Conservation (phyloP, 2,888 invertebrate genomes). For the Dolichopus griseipennis region DNA sequence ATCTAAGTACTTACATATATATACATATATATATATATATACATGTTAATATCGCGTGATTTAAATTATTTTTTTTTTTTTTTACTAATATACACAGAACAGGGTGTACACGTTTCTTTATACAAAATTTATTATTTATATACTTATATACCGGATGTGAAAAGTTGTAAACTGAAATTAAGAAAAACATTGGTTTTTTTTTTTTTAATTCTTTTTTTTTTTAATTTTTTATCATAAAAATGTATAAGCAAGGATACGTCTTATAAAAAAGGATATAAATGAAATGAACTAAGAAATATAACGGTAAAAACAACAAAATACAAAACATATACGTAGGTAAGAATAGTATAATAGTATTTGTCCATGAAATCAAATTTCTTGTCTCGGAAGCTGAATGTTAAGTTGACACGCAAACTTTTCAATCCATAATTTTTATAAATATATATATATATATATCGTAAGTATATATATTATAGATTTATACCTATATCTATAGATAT, state of each 20-base stretch:
- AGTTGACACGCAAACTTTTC: not conserved
- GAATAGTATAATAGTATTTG: not conserved
- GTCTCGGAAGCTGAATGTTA: constrained; percentile 3
- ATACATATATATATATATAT: not conserved
- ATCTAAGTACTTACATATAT: too few species aligned
- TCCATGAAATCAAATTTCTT: constrained; percentile 1
- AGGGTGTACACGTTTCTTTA: not conserved
- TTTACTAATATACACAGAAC: not conserved
- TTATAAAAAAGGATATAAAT: not conserved
- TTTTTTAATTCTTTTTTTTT: too few species aligned
- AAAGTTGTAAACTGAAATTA: not conserved
- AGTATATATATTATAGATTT: too few species aligned
- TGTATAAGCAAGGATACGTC: too few species aligned
- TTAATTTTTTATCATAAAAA: too few species aligned
- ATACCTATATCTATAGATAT: too few species aligned
- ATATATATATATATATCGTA: too few species aligned
- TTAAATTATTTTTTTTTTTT: too few species aligned
- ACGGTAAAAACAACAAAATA: not conserved
- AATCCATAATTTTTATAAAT: too few species aligned
- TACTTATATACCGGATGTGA: not conserved
- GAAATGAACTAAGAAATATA: not conserved
- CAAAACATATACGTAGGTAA: not conserved
- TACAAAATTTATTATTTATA: not conserved
- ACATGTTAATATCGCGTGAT: not conserved
- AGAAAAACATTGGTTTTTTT: not conserved